Evolutionary conservation across 2,888 invertebrate species (phyloP), one percentile per base, ranked within the genome.

Genomic region (Pecten maximus): DNA sequence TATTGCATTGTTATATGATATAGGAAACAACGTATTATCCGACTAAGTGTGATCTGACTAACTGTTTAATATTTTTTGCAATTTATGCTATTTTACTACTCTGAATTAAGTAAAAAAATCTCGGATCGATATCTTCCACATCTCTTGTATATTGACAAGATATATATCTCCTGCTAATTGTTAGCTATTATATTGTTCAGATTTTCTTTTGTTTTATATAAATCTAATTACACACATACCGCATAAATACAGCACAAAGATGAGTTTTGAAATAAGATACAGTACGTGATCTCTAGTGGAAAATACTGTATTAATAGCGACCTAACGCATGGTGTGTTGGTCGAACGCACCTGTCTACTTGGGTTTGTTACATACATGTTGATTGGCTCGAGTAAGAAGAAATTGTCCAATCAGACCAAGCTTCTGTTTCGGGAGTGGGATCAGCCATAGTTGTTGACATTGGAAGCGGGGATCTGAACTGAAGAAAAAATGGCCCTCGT

Each of bases 401-500:
- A 4, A 35, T 35, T 15, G 28, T 35, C 74, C 74, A 74, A 74
- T 74, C 74, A 74, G 1, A 74, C 10, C 12, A 35, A 74, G 74
- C 74, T 74, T 74, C 74, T 74, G 74, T 74, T 74, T 23, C 28
- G 74, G 35, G 15, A 74, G 74, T 54, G 16, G 54, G 54, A 28
- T 28, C 74, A 74, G 74, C 74, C 74, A 74, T 74, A 74, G 28
- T 74, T 74, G 74, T 74, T 74, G 74, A 74, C 74, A 74, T 74
- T 74, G 35, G 74, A 74, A 74, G 28, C 74, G 74, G 35, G 74
- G 35, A 35, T 6, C 74, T 10, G 74, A 6, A 28, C 28, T 28
- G 12, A 0, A 28, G 0, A 35, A 74, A 74, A 50, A 50, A 95
- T 95, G 95, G 94, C 94, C 44, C 89, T 92, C 40, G 94, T 96